phyloP scores from a whole-genome alignment of 2,888 invertebrate genomes.

The Xylota sylvarum region DNA sequence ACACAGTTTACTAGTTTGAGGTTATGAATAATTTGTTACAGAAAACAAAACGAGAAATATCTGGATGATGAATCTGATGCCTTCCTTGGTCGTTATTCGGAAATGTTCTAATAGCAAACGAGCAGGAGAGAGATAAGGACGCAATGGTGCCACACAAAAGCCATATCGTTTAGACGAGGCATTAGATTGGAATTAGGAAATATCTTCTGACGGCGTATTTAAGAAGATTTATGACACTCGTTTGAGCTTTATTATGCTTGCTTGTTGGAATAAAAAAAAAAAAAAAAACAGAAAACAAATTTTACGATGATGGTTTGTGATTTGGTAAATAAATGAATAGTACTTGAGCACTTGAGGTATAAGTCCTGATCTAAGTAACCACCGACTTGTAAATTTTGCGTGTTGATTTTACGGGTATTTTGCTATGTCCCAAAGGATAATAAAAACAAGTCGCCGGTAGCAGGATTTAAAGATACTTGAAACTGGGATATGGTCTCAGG shows the following conservation, averaged over 20 bases:
- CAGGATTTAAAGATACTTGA: neutral
- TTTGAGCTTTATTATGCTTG: constrained; percentile 46
- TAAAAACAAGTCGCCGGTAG: neutral
- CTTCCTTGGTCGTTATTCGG: constrained; percentile 2
- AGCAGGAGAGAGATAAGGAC: neutral
- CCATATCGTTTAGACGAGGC: constrained; percentile 33
- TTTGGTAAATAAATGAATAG: constrained; percentile 34
- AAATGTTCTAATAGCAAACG: neutral
- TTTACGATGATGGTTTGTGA: constrained; percentile 40
- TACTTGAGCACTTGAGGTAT: constrained; percentile 3
- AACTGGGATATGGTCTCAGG: neutral
- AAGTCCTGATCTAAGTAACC: neutral
- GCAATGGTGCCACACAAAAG: constrained; percentile 9
- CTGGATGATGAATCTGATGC: constrained; percentile 35
- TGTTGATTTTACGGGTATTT: neutral
- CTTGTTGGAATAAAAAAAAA: neutral
- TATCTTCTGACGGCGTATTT: constrained; percentile 48
- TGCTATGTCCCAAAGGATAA: neutral
- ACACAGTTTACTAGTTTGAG: constrained; percentile 55
- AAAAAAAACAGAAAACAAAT: neutral
- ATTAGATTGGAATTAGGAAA: constrained; percentile 49
- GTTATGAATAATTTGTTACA: constrained; percentile 60
- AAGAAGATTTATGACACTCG: constrained; percentile 47
- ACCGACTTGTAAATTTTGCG: neutral
- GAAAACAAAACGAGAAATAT: constrained; percentile 27